Evolutionary conservation across 2,888 invertebrate species (phyloP).

Genomic region (Sminthurinus aureus): DNA sequence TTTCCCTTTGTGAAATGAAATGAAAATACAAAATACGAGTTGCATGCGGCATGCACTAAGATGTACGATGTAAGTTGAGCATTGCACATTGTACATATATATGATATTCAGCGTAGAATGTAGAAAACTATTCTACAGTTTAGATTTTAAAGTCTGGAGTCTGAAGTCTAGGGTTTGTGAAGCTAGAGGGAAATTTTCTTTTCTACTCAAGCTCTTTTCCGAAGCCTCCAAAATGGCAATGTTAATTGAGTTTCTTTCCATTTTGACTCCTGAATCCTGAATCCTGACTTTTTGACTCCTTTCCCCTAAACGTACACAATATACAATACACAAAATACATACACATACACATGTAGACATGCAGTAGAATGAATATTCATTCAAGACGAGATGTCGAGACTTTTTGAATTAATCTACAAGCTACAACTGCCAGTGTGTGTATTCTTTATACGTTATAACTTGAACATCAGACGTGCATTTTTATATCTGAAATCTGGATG

Average conservation of each 20-base stretch:
- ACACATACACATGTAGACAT: not conserved
- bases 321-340: too few species aligned
- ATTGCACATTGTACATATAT: too few species aligned
- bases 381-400: not conserved
- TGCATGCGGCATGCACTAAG: too few species aligned
- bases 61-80: too few species aligned
- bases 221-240: not conserved
- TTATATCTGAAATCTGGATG: not conserved
- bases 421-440: not conserved
- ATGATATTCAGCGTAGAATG: too few species aligned
- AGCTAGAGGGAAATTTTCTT: not conserved
- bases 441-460: not conserved
- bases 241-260: conserved; percentile 23
- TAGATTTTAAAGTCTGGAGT: too few species aligned
- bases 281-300: not conserved
- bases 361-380: not conserved
- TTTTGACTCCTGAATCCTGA: conserved; percentile 16
- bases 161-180: not conserved
- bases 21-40: too few species aligned
- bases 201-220: too few species aligned
- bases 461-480: not conserved
- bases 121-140: too few species aligned
- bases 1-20: too few species aligned
- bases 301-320: not conserved
- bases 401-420: not conserved